A percentile compares a stretch with the other conserved stretches of the same genome.
These are phyloP conservation scores for Drosophila sechellia DNA, from an alignment of 1,140 invertebrate species.

Conservation along the genomic window DNA sequence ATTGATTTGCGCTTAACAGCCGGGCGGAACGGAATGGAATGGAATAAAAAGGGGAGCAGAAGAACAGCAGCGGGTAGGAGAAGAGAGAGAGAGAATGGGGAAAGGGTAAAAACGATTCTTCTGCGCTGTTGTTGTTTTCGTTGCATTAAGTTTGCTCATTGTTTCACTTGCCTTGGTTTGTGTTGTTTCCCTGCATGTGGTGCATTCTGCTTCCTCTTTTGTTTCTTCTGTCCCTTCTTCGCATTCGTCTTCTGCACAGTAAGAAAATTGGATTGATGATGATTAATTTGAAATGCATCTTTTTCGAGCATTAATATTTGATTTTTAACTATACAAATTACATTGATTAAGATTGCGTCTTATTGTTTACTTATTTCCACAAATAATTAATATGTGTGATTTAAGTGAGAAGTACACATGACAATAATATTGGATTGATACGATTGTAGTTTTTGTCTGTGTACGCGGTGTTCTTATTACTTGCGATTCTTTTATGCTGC, in stretches of 20 bases:
- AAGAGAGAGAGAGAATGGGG: not conserved
- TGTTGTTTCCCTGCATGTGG: slow-evolving; percentile 74
- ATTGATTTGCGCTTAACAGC: slow-evolving; percentile 80
- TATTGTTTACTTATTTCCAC: too few relatives aligned
- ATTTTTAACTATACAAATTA: not conserved
- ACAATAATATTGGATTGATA: not conserved
- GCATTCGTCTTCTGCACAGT: slow-evolving; percentile 8
- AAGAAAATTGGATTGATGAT: not conserved
- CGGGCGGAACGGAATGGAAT: slow-evolving; percentile 41
- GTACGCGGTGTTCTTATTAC: slow-evolving; percentile 46
- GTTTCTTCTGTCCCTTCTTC: slow-evolving; percentile 19
- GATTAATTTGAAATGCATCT: not conserved
- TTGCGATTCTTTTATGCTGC: slow-evolving; percentile 38
- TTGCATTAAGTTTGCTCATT: slow-evolving; percentile 51
- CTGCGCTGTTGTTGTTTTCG: slow-evolving; percentile 32
- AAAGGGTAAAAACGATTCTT: slow-evolving; percentile 34
- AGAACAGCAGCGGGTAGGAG: not conserved
- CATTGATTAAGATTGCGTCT: too few relatives aligned
- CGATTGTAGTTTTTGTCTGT: not conserved
- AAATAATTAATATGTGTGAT: too few relatives aligned
- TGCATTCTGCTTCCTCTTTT: slow-evolving; percentile 51
- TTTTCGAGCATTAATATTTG: not conserved
- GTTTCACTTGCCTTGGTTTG: slow-evolving; percentile 48
- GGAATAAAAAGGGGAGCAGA: slow-evolving; percentile 20
- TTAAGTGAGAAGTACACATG: not conserved